Percentiles rank a stretch among this genome's conserved stretches.
These are phyloP conservation scores for Coracopsis vasa DNA, from an alignment of 2,113 vertebrate species.

Conservation along the genomic window DNA sequence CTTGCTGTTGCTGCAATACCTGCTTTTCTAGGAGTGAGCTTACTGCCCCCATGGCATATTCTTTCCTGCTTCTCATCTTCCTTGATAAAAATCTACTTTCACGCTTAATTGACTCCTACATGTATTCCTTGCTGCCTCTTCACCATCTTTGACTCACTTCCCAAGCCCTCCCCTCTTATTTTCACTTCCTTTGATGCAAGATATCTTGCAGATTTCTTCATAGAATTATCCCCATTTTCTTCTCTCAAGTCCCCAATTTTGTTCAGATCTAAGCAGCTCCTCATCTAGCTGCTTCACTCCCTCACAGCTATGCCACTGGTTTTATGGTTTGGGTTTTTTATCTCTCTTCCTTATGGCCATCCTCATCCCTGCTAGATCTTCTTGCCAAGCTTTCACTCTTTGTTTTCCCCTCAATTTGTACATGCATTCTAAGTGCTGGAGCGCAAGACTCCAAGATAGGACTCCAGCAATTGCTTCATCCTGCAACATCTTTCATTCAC, in stretches of 20 bases:
- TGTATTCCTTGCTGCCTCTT: not conserved
- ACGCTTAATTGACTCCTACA: constrained; percentile 2
- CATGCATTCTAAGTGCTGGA: not conserved
- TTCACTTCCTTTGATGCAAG: not conserved
- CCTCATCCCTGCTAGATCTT: not conserved
- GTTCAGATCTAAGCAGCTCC: not conserved
- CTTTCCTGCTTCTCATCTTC: not conserved
- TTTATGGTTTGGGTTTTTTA: no score
- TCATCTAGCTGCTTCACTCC: not conserved
- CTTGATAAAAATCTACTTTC: not conserved
- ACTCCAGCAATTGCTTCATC: not conserved
- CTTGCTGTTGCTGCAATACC: not conserved
- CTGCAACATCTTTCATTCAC: not conserved
- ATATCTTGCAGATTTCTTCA: not conserved
- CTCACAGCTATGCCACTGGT: not conserved
- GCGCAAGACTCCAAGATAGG: not conserved
- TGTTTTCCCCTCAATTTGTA: not conserved
- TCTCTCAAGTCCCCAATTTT: not conserved
- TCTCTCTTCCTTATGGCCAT: not conserved
- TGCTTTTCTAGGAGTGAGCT: not conserved
- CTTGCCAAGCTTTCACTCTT: not conserved
- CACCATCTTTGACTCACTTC: not conserved
- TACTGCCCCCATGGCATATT: not conserved
- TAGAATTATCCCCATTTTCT: not conserved
- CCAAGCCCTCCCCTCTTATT: not conserved